Base-by-base conservation (phyloP, 2,888 invertebrate species). In the Habroteleia sp. region DNA sequence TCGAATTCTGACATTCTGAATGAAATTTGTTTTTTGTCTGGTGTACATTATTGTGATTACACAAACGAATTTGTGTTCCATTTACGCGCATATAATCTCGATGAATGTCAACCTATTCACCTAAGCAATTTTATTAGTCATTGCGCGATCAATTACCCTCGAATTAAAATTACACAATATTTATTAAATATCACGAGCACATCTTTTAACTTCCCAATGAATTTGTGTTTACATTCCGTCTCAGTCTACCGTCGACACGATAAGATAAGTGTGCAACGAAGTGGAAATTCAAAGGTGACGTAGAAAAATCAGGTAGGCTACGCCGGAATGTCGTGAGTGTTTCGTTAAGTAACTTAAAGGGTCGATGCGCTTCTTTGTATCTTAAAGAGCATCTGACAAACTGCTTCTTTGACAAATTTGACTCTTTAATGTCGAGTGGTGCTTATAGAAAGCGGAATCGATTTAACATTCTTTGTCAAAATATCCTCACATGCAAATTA, bases 201-300 rank as follows among this genome's bases (percentile, higher is more conserved):
- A 31, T 31, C 31, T 31, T 31, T 6, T 31, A 11, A 11, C 14
- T 11, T 20, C 11, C 5, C 2, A 23, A 37, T n/a, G 29, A 31
- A 29, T 27, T 4, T 48, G 23, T 58, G 42, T 68, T 50, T 68
- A 50, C 16, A 13, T 46, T 66, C 35, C 8, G 25, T 48, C 16
- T 31, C 31, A 23, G 23, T 52, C 37, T 16, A 27, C 27, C 35
- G 10, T 13, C 13, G 33, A 14, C 17, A 3, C 13, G 44, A 39
- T 62, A 54, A n/a, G n/a, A 10, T 27, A 27, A 54, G 48, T 17
- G 41, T 14, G 41, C 33, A 48, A 5, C 16, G 54, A 56, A 56
- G 54, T 41, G 71, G 63, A 63, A 63, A 71, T 48, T 63, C 10
- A 52, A 63, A 71, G 71, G 48, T 56, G 44, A 33, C 31, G 35